A percentile compares a stretch with the other conserved stretches of the same genome.
Conservation (phyloP, 2,797 vertebrate species). For the Cercopithecus hamlyni region DNA sequence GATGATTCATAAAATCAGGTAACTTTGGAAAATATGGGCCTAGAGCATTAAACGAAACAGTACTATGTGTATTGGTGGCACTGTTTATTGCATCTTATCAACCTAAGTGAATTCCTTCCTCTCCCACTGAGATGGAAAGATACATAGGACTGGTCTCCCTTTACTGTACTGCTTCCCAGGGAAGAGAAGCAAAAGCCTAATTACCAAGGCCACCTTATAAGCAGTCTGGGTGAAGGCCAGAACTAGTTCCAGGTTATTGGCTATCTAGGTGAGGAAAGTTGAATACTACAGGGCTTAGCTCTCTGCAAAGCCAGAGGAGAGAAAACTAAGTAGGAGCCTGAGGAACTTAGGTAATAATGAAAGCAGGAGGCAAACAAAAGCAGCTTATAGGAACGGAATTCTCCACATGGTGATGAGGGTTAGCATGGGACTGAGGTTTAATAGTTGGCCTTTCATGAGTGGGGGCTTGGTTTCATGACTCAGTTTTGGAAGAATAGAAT, state of each 20-base stretch:
- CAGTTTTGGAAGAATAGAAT: not conserved
- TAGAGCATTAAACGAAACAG: not conserved
- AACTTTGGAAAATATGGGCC: not conserved
- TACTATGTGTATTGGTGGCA: not conserved
- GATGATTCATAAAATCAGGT: not conserved
- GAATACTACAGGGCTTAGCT: not conserved
- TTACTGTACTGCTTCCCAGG: not conserved
- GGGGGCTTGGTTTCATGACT: not conserved
- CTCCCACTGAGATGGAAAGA: not conserved
- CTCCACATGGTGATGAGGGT: not conserved
- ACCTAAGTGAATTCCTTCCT: not conserved
- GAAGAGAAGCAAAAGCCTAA: not conserved
- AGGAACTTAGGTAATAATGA: not conserved
- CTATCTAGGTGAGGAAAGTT: not conserved
- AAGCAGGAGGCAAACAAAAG: not conserved
- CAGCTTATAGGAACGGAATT: not conserved
- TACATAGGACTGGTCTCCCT: not conserved
- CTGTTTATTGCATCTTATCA: not conserved
- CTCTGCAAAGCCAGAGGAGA: not conserved
- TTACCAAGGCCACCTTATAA: not conserved
- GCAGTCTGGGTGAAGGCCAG: not conserved
- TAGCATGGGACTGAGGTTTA: not conserved
- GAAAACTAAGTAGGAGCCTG: not conserved
- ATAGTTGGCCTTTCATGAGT: not conserved
- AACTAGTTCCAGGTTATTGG: not conserved